Evolutionary conservation across 2,797 vertebrate genomes (phyloP), one percentile per base, ranked within the genome.

Genomic region (Sebastes taczanowskii): DNA sequence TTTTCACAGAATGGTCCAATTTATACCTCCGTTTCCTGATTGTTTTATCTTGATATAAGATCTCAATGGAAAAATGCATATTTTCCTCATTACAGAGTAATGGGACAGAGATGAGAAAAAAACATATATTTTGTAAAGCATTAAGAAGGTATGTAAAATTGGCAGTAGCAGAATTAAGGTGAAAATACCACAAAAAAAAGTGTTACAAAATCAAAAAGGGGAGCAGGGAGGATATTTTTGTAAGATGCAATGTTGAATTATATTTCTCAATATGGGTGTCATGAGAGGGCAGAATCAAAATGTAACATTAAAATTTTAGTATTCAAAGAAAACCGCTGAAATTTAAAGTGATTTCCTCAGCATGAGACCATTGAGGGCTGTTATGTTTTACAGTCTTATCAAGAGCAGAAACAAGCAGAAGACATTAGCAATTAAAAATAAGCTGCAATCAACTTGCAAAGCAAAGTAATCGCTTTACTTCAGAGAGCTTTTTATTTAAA

Each of bases 401-500:
- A 29, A 23, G 20, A 14, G 10, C 58, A 58, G 42, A 68, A 25
- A 56, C 4, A 32, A 53, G n/a, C 49, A 30, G 6, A 30, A 18
- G 1, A n/a, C 9, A 22, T 53, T 53, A 7, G 53, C 6, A 22
- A 29, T 14, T 18, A 25, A 58, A n/a, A 30, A 63, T 8, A 65
- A 53, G 49, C 20, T 2, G 69, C 4, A 10, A 65, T 53, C 13
- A 20, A 29, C 6, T 53, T 35, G 8, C 8, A 59, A 68, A 59
- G 9, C 22, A 81, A 3, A 23, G 14, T 11, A 18, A 30, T 49
- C 27, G 23, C 23, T 46, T 32, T 11, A 61, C 27, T 80, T 71
- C 14, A 84, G 56, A 71, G 53, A 81, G 2, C 22, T 77, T 82
- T 86, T 92, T 78, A 87, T 89, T 91, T 84, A 88, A 89, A 90